A percentile compares a stretch with the other conserved stretches of the same genome.
phyloP scores from a whole-genome alignment of 2,888 invertebrate species.

The Sinohyriopsis cumingii region DNA sequence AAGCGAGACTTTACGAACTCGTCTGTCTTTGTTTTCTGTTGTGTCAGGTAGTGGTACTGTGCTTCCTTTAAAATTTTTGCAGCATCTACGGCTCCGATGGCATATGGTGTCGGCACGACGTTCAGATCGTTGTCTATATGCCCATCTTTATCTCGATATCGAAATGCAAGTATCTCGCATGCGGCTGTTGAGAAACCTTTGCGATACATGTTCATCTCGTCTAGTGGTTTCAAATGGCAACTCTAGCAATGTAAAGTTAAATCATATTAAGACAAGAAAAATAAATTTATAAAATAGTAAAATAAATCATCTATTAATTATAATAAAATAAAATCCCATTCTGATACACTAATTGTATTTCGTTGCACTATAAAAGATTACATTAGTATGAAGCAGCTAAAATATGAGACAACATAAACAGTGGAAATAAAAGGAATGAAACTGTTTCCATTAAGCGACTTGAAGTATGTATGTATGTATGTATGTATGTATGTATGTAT shows the following conservation, averaged over 20 bases:
- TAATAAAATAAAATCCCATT: too few species aligned
- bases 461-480: too few species aligned
- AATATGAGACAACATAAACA: too few species aligned
- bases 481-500: too few species aligned
- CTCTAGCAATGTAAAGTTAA: slow-evolving; percentile 22
- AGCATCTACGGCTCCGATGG: slow-evolving; percentile 51
- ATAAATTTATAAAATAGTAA: too few species aligned
- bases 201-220: slow-evolving; percentile 55
- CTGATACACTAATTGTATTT: too few species aligned
- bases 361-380: too few species aligned
- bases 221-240: slow-evolving; percentile 45
- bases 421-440: too few species aligned
- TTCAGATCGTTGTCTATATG: neutral
- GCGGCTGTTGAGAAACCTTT: slow-evolving; percentile 51
- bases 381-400: too few species aligned
- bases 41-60: slow-evolving; percentile 41
- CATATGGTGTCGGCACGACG: slow-evolving; percentile 26
- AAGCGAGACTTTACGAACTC: slow-evolving; percentile 34
- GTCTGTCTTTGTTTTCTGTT: slow-evolving; percentile 23
- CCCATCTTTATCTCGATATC: slow-evolving; percentile 40
- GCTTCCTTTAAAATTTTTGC: slow-evolving; percentile 47
- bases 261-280: neutral
- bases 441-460: too few species aligned
- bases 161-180: slow-evolving; percentile 55
- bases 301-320: too few species aligned